These are phyloP conservation scores for Telmatherina bonti DNA, from an alignment of 2,797 vertebrate genomes.

Conservation along the genomic window DNA sequence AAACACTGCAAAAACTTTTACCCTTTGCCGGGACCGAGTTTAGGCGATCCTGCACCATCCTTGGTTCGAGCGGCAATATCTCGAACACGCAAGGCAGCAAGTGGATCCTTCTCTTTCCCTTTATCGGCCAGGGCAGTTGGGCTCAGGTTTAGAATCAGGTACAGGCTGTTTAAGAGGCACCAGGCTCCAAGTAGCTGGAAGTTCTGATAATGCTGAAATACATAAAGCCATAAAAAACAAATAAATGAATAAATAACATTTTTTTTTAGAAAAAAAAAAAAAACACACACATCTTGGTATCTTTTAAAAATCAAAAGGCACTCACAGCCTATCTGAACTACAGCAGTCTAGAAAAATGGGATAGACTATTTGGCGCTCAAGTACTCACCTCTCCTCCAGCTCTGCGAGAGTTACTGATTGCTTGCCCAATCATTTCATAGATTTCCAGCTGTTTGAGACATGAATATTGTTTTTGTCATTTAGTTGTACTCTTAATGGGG, in stretches of 20 bases:
- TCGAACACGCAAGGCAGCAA: constrained; percentile 95
- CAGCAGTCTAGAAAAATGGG: neutral
- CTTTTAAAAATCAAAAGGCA: neutral
- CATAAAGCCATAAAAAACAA: constrained; percentile 10
- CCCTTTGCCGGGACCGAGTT: constrained; percentile 97
- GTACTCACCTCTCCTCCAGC: constrained; percentile 94
- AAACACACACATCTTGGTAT: too few relatives aligned
- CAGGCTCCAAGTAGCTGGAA: constrained; percentile 98
- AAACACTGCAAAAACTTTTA: constrained; percentile 48
- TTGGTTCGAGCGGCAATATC: constrained; percentile 95
- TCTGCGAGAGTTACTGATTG: constrained; percentile 95
- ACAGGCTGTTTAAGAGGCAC: constrained; percentile 98
- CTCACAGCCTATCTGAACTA: neutral
- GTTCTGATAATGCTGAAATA: constrained; percentile 95
- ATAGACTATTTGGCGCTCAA: neutral
- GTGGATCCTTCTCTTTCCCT: constrained; percentile 97
- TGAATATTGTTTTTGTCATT: constrained; percentile 20
- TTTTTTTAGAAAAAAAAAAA: too few relatives aligned
- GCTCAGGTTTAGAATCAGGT: constrained; percentile 97
- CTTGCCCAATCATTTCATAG: constrained; percentile 99
- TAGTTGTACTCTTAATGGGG: neutral
- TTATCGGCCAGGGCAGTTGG: constrained; percentile 97
- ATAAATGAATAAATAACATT: too few relatives aligned
- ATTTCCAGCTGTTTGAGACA: constrained; percentile 91
- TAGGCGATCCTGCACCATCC: constrained; percentile 97